phyloP scores from a whole-genome alignment of 2,113 vertebrate genomes.

The Oreocharis arfaki region DNA sequence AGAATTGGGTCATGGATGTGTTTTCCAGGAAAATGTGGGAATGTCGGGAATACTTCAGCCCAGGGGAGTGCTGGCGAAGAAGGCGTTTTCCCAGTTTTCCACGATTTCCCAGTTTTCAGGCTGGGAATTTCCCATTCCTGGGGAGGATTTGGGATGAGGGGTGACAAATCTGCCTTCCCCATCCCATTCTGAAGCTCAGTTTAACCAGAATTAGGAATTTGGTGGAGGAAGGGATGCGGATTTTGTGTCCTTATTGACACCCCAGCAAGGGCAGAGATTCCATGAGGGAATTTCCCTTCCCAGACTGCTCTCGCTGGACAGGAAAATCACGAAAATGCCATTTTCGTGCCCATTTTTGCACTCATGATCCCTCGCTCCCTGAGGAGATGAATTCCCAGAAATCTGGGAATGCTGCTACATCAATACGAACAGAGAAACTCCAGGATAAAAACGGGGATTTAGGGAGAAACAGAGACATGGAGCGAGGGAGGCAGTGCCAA shows the following conservation, averaged over 20 bases:
- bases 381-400: not conserved
- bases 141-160: not conserved
- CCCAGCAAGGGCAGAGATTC: not conserved
- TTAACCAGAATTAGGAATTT: not conserved
- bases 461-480: not conserved
- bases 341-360: not conserved
- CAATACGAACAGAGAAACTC: not conserved
- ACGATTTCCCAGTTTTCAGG: not conserved
- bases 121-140: not conserved
- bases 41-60: not conserved
- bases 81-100: not conserved
- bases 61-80: too few species aligned
- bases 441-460: not conserved
- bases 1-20: fast-evolving
- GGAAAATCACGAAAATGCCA: not conserved
- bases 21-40: not conserved
- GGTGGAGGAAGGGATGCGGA: not conserved
- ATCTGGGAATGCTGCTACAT: not conserved
- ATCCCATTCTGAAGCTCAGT: too few species aligned
- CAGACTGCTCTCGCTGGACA: fast-evolving
- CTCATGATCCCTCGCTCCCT: not conserved
- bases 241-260: not conserved
- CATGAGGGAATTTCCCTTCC: not conserved
- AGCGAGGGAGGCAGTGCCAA: not conserved
- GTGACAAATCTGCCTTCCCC: too few species aligned